These are phyloP conservation scores for Heliconius aoede DNA, from an alignment of 2,888 invertebrate species.

Conservation along the genomic window DNA sequence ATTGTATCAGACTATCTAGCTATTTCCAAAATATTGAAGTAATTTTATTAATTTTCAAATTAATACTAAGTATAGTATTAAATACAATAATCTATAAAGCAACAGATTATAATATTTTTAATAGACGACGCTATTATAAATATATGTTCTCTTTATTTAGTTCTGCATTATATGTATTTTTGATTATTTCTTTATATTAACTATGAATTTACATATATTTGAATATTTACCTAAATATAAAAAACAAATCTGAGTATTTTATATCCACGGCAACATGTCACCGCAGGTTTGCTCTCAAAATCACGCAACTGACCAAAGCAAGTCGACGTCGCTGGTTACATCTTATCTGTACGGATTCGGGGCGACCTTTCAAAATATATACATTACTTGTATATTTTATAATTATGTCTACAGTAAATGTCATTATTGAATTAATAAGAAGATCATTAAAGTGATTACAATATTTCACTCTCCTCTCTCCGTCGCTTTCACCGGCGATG, in stretches of 20 bases:
- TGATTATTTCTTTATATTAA: no score
- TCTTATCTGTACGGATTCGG: slow-evolving; percentile 53
- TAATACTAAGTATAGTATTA: no score
- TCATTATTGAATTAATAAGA: slow-evolving; percentile 49
- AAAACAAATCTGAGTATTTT: slow-evolving; percentile 40
- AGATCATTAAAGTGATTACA: slow-evolving; percentile 45
- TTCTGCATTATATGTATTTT: no score
- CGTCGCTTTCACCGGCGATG: slow-evolving; percentile 44
- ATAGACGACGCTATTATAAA: no score
- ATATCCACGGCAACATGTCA: slow-evolving; percentile 59
- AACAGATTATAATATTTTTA: no score
- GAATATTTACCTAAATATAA: not conserved
- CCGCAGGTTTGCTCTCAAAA: slow-evolving; percentile 63
- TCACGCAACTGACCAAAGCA: slow-evolving; percentile 69
- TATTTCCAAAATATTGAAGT: no score
- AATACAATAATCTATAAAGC: no score
- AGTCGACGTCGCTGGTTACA: slow-evolving; percentile 64
- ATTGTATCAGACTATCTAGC: no score
- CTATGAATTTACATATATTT: not conserved
- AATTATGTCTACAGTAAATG: slow-evolving; percentile 46
- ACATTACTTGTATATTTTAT: slow-evolving; percentile 43
- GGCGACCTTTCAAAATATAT: slow-evolving; percentile 52
- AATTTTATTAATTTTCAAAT: no score
- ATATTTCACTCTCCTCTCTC: slow-evolving; percentile 34
- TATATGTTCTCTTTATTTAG: no score